These are phyloP conservation scores for Anorthoa munda DNA, from an alignment of 2,888 invertebrate genomes.

Conservation along the genomic window DNA sequence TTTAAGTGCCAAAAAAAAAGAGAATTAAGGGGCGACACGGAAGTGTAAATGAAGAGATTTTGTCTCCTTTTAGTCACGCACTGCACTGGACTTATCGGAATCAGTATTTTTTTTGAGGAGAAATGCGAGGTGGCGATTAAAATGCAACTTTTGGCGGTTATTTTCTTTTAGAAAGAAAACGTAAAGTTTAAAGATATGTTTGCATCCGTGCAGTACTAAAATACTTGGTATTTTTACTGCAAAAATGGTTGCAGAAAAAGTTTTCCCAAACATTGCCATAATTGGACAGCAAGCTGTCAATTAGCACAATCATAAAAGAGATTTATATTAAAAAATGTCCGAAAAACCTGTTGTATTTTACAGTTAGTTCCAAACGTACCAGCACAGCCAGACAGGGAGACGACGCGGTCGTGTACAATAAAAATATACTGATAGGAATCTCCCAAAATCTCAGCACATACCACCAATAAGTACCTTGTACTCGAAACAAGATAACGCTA, in stretches of 20 bases:
- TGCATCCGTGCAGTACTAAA: background rate
- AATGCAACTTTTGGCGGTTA: too few species aligned
- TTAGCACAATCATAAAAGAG: background rate
- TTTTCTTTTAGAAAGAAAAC: background rate
- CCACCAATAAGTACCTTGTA: conserved; percentile 34
- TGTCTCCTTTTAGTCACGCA: conserved; percentile 3
- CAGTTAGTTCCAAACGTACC: background rate
- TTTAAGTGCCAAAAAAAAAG: background rate
- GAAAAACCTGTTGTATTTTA: background rate
- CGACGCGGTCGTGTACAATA: conserved; percentile 1
- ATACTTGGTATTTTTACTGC: background rate
- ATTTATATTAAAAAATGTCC: background rate
- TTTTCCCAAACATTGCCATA: background rate
- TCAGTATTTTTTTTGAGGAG: background rate
- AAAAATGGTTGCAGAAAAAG: background rate
- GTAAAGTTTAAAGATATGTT: too few species aligned
- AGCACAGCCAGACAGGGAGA: conserved; percentile 32
- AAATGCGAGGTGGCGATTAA: background rate
- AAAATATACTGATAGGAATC: conserved; percentile 38
- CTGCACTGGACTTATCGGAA: background rate
- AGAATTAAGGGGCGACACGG: background rate
- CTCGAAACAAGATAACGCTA: conserved; percentile 24
- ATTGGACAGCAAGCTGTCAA: background rate
- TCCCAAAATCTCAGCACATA: conserved; percentile 21
- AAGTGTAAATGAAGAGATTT: background rate